phyloP scores from a whole-genome alignment of 92 coral and sea anemone genomes.

The Porites lobata region DNA sequence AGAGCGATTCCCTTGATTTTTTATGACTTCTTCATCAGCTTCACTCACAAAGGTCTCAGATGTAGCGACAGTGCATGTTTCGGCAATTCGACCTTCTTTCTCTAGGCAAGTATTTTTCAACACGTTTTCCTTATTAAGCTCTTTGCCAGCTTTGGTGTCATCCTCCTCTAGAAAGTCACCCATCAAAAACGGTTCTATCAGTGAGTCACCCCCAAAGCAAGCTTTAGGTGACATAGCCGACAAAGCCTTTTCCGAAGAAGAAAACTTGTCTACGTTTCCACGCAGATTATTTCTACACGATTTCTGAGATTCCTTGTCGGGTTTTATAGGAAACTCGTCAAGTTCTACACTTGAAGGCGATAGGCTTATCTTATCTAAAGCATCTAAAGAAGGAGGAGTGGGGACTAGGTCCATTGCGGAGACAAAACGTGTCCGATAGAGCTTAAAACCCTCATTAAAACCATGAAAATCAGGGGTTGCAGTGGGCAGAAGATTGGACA shows the following conservation, averaged over 20 bases:
- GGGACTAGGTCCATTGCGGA: constrained; percentile 57
- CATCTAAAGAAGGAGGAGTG: constrained; percentile 83
- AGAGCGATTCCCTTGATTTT: background rate
- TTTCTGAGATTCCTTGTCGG: constrained; percentile 7
- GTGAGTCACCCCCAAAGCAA: background rate
- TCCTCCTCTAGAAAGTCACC: constrained; percentile 39
- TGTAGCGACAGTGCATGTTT: background rate
- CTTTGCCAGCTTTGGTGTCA: background rate
- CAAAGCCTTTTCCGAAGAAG: background rate
- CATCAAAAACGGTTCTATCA: constrained; percentile 38
- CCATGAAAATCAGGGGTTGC: constrained; percentile 17
- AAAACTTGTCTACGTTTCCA: background rate
- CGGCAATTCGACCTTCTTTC: background rate
- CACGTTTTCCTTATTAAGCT: background rate
- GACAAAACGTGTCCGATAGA: background rate
- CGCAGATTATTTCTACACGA: background rate
- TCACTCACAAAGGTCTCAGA: background rate
- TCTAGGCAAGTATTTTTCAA: background rate
- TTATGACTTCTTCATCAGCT: background rate
- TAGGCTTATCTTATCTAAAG: constrained; percentile 66
- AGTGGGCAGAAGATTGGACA: constrained; percentile 47
- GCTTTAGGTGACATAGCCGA: background rate
- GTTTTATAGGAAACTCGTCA: background rate
- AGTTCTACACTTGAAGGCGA: constrained; percentile 25
- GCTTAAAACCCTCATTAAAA: background rate